Percentiles rank a stretch among this genome's conserved stretches.
These are phyloP conservation scores for Bambusicola thoracicus DNA, from an alignment of 2,113 vertebrate species.

Conservation along the genomic window DNA sequence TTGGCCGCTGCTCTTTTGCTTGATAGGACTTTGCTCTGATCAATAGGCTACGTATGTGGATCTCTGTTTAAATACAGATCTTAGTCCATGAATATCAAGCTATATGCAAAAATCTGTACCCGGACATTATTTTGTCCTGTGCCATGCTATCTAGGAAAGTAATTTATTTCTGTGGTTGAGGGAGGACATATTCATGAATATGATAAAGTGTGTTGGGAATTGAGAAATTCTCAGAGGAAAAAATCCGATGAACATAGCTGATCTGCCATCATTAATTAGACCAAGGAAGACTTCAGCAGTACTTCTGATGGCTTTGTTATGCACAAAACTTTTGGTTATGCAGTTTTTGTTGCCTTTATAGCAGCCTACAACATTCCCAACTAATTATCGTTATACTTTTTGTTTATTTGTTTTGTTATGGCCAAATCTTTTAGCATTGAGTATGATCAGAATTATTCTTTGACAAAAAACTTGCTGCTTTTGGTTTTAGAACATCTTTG, in stretches of 20 bases:
- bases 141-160: background rate
- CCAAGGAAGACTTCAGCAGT: background rate
- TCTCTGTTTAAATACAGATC: background rate
- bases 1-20: background rate
- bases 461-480: background rate
- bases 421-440: background rate
- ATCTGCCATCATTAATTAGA: background rate
- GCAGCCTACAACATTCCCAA: background rate
- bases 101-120: background rate
- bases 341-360: background rate
- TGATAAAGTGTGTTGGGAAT: background rate
- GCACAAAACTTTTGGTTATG: background rate
- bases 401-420: background rate
- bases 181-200: background rate
- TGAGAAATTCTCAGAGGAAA: background rate
- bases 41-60: background rate
- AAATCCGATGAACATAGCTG: background rate
- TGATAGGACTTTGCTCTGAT: background rate
- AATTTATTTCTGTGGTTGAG: background rate
- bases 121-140: background rate
- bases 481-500: background rate
- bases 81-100: background rate
- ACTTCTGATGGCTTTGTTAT: background rate
- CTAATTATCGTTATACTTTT: background rate
- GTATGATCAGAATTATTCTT: background rate